Conservation (phyloP, 2,888 invertebrate genomes). For the Drosophila engyochracea region DNA sequence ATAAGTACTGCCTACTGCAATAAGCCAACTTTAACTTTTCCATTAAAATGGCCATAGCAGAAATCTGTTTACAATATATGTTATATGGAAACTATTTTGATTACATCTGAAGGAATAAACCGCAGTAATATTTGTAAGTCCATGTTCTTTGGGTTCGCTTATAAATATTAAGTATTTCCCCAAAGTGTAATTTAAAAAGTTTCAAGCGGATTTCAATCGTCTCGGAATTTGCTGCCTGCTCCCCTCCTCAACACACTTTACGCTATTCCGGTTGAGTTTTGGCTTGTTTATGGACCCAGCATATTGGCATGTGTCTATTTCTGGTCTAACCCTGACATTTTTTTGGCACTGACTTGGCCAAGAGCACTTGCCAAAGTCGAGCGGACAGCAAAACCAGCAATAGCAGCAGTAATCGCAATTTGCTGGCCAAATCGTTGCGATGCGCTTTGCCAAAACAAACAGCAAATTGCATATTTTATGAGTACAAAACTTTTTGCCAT, state of each 20-base stretch:
- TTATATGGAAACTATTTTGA: not conserved
- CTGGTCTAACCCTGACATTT: slow-evolving; percentile 74
- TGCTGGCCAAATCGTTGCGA: slow-evolving; percentile 68
- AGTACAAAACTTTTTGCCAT: slow-evolving; percentile 67
- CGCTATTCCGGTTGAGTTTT: slow-evolving; percentile 22
- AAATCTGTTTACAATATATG: not conserved
- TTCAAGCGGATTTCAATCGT: slow-evolving; percentile 35
- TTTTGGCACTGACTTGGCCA: slow-evolving; percentile 64
- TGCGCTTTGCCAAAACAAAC: slow-evolving; percentile 62
- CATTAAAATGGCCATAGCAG: not conserved
- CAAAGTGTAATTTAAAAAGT: slow-evolving; percentile 17
- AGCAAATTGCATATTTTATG: slow-evolving; percentile 75
- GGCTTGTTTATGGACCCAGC: slow-evolving; percentile 62
- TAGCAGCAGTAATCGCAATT: slow-evolving; percentile 36
- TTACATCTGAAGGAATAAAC: not conserved
- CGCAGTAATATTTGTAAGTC: not conserved
- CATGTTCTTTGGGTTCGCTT: not conserved
- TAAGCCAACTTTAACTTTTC: fast-evolving
- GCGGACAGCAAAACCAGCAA: slow-evolving; percentile 41
- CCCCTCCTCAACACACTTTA: not conserved
- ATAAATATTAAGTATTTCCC: slow-evolving; percentile 5
- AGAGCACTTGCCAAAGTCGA: slow-evolving; percentile 60
- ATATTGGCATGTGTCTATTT: slow-evolving; percentile 76
- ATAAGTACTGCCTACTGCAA: fast-evolving
- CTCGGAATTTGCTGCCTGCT: not conserved